phyloP scores from a whole-genome alignment of 2,113 vertebrate genomes.

The Panthera tigris region DNA sequence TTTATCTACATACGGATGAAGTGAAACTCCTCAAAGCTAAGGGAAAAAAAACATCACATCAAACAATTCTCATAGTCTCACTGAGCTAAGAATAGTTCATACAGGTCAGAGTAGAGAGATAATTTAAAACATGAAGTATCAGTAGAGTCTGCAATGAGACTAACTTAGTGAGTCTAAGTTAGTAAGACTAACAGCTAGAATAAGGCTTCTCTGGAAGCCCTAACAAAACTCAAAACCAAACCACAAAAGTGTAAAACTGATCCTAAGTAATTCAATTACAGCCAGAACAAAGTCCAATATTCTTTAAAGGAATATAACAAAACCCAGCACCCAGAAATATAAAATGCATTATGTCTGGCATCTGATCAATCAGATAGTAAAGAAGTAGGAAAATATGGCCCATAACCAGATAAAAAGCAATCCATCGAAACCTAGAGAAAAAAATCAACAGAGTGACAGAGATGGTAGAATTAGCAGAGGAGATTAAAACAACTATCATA shows the following conservation, averaged over 20 bases:
- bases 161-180: not conserved
- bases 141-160: not conserved
- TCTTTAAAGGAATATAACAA: conserved; percentile 1
- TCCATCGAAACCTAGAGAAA: not conserved
- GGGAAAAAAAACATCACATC: not conserved
- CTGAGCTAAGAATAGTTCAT: not conserved
- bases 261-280: not conserved
- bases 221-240: not conserved
- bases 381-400: not conserved
- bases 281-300: not conserved
- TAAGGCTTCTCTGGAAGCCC: not conserved
- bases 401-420: not conserved
- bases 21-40: not conserved
- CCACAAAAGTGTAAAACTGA: not conserved
- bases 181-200: not conserved
- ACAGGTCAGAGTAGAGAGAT: not conserved
- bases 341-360: not conserved
- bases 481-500: not conserved
- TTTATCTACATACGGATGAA: not conserved
- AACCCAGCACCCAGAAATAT: not conserved
- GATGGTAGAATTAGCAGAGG: not conserved
- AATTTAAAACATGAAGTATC: not conserved
- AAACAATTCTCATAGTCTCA: not conserved
- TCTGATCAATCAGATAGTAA: not conserved
- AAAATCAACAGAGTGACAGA: not conserved